Evolutionary conservation across 1,140 invertebrate species (phyloP), one percentile per base, ranked within the genome.

Genomic region (Drosophila nasuta): DNA sequence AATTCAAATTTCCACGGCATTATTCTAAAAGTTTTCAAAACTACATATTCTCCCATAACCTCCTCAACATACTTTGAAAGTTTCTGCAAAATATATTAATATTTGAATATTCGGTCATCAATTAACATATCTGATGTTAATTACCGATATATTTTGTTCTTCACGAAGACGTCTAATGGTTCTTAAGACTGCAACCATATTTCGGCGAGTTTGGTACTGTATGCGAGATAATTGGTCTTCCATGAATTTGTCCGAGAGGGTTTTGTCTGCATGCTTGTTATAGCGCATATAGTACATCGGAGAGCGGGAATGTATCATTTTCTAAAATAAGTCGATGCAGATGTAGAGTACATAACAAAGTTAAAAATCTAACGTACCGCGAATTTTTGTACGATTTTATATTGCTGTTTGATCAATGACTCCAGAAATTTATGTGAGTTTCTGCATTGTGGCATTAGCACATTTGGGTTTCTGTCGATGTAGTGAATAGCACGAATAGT

Each of bases 1-100:
- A 92, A 92, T 49, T 92, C 91, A 54, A 88, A 86, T 66, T 92
- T 92, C 86, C 91, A 91, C 1, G 91, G 91, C 89, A 92, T 92
- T 35, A 82, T 78, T 8, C 89, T 73, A 69, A 71, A 46, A 1
- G 91, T 92, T 75, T 92, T 92, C 13, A 80, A 35, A 0, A 91
- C 79, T 2, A 82, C 77, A 67, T 91, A 92, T 45, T 91, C 69
- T n/a, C 89, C 86, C 91, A 92, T 92, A 5, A 89, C 57, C 54
- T 89, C 76, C 25, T 92, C 89, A 20, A 92, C 69, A 51, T 85
- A 90, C 8, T 56, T 76, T 1, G 63, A 56, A 7, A 87, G 74
- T 66, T 71, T 82, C 83, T 87, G 7, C 15, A 63, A 46, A 45
- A 20, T 20, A 6, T n/a, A 51, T 43, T 11, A 5, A 33, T 33